phyloP scores from a whole-genome alignment of 2,797 vertebrate genomes.

The Lithobates pipiens region DNA sequence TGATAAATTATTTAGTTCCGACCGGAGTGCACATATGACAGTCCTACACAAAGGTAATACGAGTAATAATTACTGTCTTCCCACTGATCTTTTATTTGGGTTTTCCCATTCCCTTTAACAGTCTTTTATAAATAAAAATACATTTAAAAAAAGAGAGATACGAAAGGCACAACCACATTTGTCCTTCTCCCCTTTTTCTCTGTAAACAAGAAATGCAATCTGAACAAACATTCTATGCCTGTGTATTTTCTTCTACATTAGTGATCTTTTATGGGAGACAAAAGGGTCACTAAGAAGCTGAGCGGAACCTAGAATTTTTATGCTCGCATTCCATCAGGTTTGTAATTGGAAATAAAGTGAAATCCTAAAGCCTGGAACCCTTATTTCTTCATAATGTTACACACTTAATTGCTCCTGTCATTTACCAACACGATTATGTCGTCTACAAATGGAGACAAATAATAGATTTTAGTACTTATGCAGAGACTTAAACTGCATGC shows the following conservation, averaged over 20 bases:
- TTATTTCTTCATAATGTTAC: conserved; percentile 66
- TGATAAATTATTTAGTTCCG: no score
- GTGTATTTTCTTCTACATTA: conserved; percentile 30
- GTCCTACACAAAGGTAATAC: no score
- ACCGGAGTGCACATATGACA: no score
- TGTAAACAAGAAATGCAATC: conserved; percentile 39
- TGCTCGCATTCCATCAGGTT: conserved; percentile 62
- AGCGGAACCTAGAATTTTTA: conserved; percentile 57
- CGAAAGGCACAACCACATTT: conserved; percentile 15
- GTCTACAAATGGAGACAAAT: conserved; percentile 70
- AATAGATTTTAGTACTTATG: conserved; percentile 68
- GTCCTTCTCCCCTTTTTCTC: conserved; percentile 15
- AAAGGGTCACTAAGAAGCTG: conserved; percentile 60
- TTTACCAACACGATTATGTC: conserved; percentile 67
- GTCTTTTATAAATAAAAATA: background rate
- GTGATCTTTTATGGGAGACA: conserved; percentile 53
- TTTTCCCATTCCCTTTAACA: background rate
- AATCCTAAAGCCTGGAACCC: conserved; percentile 65
- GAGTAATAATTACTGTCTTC: no score
- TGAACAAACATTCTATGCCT: conserved; percentile 42
- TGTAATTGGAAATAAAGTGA: conserved; percentile 65
- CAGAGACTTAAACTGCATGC: conserved; percentile 68
- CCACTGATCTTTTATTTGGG: background rate
- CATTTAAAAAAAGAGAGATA: background rate
- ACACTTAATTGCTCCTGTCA: conserved; percentile 68